Evolutionary conservation across 2,888 invertebrate species (phyloP).

Genomic region (Habroteleia sp.): DNA sequence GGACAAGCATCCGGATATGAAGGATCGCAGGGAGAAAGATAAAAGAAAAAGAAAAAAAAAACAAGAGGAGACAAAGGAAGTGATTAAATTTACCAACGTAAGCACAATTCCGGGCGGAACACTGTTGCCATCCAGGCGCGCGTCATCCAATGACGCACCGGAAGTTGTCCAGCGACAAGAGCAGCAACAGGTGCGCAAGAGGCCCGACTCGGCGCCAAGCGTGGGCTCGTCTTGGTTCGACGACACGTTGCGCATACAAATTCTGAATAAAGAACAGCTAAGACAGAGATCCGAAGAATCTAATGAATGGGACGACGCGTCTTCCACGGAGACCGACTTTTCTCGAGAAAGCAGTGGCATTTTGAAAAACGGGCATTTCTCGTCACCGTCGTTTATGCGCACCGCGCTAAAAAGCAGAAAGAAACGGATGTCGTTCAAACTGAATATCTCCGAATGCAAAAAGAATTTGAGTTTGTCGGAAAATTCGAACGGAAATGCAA

Average conservation of each 20-base stretch:
- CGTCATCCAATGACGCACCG: slow-evolving; percentile 71
- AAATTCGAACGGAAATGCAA: slow-evolving; percentile 67
- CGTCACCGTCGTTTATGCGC: slow-evolving; percentile 80
- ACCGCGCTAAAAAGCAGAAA: slow-evolving; percentile 80
- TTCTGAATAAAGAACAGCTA: slow-evolving; percentile 1
- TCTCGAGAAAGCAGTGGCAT: slow-evolving; percentile 44
- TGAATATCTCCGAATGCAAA: slow-evolving; percentile 8
- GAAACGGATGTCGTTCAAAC: slow-evolving; percentile 72
- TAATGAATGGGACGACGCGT: slow-evolving; percentile 34
- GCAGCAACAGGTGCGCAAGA: slow-evolving; percentile 50
- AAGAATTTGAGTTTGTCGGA: slow-evolving; percentile 2
- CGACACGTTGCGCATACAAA: slow-evolving; percentile 13
- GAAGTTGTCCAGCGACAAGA: slow-evolving; percentile 43
- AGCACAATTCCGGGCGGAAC: slow-evolving; percentile 62
- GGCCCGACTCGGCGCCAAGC: slow-evolving; percentile 72
- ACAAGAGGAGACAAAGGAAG: slow-evolving; percentile 65
- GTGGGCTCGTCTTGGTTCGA: slow-evolving; percentile 63
- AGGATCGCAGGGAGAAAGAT: slow-evolving; percentile 72
- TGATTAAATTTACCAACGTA: slow-evolving; percentile 51
- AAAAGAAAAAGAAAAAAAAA: slow-evolving; percentile 82
- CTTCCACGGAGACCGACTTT: not conserved
- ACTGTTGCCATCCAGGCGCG: slow-evolving; percentile 67
- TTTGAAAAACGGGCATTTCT: slow-evolving; percentile 69
- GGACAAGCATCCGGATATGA: too few relatives aligned
- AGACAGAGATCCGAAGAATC: slow-evolving; percentile 1